A percentile compares a stretch with the other conserved stretches of the same genome.
Conservation (phyloP, 2,888 invertebrate species). For the Tenthredo livida region DNA sequence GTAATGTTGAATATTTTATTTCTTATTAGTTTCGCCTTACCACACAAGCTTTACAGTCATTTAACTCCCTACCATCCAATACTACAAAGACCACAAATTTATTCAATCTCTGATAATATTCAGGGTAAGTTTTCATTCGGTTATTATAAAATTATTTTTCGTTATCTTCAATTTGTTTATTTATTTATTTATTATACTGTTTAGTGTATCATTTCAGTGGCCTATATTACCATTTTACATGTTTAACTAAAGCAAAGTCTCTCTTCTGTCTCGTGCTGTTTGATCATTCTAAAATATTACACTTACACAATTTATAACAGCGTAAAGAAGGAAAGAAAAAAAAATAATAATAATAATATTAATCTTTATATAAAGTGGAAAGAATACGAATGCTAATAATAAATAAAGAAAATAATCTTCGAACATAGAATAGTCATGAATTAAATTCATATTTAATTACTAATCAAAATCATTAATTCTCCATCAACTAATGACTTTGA, state of each 20-base stretch:
- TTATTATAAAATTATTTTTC: background rate
- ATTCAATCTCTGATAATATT: constrained; percentile 50
- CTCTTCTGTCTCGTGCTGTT: background rate
- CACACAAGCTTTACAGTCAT: constrained; percentile 43
- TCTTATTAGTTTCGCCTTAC: constrained; percentile 37
- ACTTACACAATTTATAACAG: background rate
- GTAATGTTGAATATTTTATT: constrained; percentile 41
- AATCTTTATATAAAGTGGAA: background rate
- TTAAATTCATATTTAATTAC: background rate
- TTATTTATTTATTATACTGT: background rate
- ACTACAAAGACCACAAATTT: constrained; percentile 46
- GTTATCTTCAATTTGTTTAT: background rate
- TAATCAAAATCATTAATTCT: background rate
- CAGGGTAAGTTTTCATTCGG: constrained; percentile 47
- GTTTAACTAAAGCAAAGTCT: background rate
- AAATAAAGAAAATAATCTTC: background rate
- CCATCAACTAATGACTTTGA: background rate
- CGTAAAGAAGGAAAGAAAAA: background rate
- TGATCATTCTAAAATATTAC: background rate
- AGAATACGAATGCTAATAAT: constrained; percentile 12
- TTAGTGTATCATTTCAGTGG: background rate
- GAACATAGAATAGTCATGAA: background rate
- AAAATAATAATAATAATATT: background rate
- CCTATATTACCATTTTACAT: background rate
- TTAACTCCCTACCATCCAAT: constrained; percentile 41